These are phyloP conservation scores for Bovichtus diacanthus DNA, from an alignment of 2,797 vertebrate species.

Conservation along the genomic window DNA sequence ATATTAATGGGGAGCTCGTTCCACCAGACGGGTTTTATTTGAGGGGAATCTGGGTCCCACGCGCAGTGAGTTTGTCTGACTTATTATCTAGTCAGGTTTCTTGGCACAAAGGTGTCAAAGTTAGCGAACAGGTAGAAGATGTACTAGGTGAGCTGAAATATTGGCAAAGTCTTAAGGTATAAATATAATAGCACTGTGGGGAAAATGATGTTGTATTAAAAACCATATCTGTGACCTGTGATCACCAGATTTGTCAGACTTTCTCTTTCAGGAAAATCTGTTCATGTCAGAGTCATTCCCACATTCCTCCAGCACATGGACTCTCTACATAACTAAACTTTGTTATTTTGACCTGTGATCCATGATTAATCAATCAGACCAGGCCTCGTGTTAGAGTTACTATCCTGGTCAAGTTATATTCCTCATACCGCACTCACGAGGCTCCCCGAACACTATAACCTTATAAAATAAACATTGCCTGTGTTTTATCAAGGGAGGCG, in stretches of 20 bases:
- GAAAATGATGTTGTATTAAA: not conserved
- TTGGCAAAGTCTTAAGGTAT: too few species aligned
- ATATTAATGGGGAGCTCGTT: too few species aligned
- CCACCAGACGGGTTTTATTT: too few species aligned
- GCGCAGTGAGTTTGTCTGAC: too few species aligned
- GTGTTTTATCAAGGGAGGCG: conserved; percentile 12
- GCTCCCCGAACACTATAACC: conserved; percentile 5
- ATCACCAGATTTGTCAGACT: conserved; percentile 1
- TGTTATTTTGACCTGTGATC: conserved; percentile 1
- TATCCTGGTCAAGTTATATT: not conserved
- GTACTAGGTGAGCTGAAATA: conserved; percentile 4
- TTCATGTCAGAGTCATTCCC: not conserved
- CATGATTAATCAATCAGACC: conserved; percentile 12
- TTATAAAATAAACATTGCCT: conserved; percentile 20
- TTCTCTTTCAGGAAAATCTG: not conserved
- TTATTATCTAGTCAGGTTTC: not conserved
- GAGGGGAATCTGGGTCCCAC: too few species aligned
- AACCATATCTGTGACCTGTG: not conserved
- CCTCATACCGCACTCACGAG: not conserved
- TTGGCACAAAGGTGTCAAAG: not conserved
- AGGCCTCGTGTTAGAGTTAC: not conserved
- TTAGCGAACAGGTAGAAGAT: not conserved
- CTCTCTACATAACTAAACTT: conserved; percentile 11
- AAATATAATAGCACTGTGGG: not conserved
- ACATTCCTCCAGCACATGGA: conserved; percentile 3